Evolutionary conservation across 2,797 vertebrate genomes (phyloP), one percentile per base, ranked within the genome.

Genomic region (Orientallactaga sibirica): DNA sequence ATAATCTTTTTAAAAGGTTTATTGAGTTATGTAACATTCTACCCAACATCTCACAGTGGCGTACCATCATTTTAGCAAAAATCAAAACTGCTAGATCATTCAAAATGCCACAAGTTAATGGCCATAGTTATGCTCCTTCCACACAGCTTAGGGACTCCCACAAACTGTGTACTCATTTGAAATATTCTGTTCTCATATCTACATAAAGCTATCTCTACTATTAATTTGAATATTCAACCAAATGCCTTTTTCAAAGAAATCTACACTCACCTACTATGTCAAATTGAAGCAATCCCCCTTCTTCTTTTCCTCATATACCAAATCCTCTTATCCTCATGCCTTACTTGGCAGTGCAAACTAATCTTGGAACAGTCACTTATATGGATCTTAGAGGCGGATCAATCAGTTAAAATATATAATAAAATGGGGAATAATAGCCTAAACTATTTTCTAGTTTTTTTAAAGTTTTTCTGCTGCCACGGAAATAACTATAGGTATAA

Each of bases 151-250:
- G 18, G 52, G 4, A 7, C 10, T 66, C 33, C 27, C 10, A 25
- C 0, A 37, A 12, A 41, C 2, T 58, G 27, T 20, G 12, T 20
- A 9, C 41, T 33, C 3, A 10, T 5, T 2, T 55, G 2, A n/a
- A 66, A 75, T 15, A 4, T 55, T 78, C 1, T 88, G n/a, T 7
- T 24, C 3, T 4, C 4, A 3, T 55, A 14, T 48, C 66, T 58
- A 22, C 3, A 73, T 16, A 1, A n/a, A 2, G 16, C 1, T 73
- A n/a, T 22, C 11, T 61, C 12, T 80, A 61, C 24, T 4, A 12
- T 2, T 67, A 82, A 11, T 64, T 71, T 62, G 2, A 71, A n/a
- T 62, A 1, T 67, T 85, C 33, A 3, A 48, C 41, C 7, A 73
- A 67, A 41, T 41, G 20, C 64, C 3, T 27, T 90, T 85, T 58